phyloP scores from a whole-genome alignment of 2,797 vertebrate genomes.

The Sebastes wilsoni region DNA sequence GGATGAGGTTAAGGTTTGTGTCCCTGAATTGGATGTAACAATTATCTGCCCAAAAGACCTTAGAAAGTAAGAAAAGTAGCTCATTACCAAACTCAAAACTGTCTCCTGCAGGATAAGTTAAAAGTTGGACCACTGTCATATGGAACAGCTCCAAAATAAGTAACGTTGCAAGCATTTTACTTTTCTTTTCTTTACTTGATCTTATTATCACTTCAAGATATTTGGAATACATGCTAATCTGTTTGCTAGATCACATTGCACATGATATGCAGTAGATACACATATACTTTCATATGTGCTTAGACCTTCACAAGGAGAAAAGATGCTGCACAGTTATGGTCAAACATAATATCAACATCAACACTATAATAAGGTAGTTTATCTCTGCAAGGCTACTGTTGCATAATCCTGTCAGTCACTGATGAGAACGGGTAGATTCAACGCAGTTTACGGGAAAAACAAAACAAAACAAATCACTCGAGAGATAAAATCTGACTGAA shows the following conservation, averaged over 20 bases:
- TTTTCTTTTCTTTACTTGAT: neutral
- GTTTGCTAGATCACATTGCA: too few relatives aligned
- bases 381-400: neutral
- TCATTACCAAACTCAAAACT: constrained; percentile 5
- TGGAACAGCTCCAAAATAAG: neutral
- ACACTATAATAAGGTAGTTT: neutral
- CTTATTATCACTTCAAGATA: neutral
- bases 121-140: neutral
- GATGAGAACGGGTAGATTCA: neutral
- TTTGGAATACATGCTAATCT: neutral
- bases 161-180: neutral
- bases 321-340: neutral
- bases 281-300: neutral
- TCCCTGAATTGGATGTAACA: constrained; percentile 15
- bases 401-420: constrained; percentile 6
- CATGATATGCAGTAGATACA: neutral
- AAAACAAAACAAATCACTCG: neutral
- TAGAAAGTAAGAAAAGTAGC: neutral
- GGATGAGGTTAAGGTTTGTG: constrained; percentile 27
- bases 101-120: neutral
- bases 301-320: neutral
- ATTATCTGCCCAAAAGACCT: neutral
- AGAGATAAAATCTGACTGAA: neutral
- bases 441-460: neutral
- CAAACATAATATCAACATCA: neutral